Evolutionary conservation across 2,888 invertebrate genomes (phyloP), one percentile per base, ranked within the genome.

Genomic region (Drosophila cognata): DNA sequence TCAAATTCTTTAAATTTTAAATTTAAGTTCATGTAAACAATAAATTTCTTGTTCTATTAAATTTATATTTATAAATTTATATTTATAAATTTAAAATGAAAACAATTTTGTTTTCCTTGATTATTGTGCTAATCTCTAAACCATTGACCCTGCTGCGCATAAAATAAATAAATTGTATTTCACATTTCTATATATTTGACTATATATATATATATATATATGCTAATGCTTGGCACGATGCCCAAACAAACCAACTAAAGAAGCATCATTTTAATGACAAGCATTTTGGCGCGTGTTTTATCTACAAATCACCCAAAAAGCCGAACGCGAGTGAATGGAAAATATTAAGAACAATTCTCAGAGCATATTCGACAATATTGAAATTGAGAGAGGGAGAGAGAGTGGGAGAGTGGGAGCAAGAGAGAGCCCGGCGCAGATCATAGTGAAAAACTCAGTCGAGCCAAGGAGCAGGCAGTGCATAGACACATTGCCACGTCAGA

Each of bases 221-320:
- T 51, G 43, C 21, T 51, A 53, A 51, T 68, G 61, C 61, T 76
- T 88, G 84, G 84, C 84, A 82, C 38, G 1, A 51, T 81, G 88
- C 84, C 84, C 74, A 59, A 59, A 63, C 59, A 58, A 29, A 46
- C 31, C 28, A 53, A 64, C 25, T 18, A 61, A 64, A 43, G 66
- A 77, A 56, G 25, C 16, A 46, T 53, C 43, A 72, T 73, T 60
- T 74, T 67, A 73, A 75, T 70, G 67, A 74, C 16, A 68, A 71
- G 56, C 46, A 73, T 64, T 70, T 72, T 61, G 65, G 59, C 69
- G 66, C 52, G 56, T 53, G 51, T 50, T 61, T 43, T 52, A 36
- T 18, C 43, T 6, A 43, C 11, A 43, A 21, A 43, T 46, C 51
- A n/a, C 11, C 41, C 11, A 43, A 43, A 43, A 43, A 55, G 33